Evolutionary conservation across 2,113 vertebrate species (phyloP).

Genomic region (Synodontis membranacea): DNA sequence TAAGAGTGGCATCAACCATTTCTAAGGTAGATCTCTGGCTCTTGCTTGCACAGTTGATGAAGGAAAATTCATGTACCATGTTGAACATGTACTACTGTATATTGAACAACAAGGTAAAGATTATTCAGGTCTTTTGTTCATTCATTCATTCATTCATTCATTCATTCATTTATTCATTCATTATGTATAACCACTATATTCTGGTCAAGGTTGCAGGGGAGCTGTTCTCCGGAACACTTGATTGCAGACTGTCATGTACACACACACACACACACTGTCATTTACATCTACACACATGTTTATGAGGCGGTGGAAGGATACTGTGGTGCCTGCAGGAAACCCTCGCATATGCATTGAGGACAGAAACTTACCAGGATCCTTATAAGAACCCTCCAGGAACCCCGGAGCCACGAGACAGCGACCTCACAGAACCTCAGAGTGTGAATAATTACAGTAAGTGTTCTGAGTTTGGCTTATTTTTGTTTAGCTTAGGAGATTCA

Average conservation of each 20-base stretch:
- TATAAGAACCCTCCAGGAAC: not conserved
- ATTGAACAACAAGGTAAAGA: not conserved
- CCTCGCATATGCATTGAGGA: not conserved
- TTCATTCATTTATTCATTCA: not conserved
- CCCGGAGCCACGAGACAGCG: not conserved
- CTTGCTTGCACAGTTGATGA: not conserved
- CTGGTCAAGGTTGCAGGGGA: not conserved
- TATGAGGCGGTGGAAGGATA: not conserved
- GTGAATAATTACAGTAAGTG: not conserved
- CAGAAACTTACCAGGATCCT: not conserved
- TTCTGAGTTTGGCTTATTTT: not conserved
- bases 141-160: not conserved
- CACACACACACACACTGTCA: not conserved
- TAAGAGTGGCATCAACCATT: not conserved
- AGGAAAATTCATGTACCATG: not conserved
- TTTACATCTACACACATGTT: not conserved
- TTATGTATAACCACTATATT: not conserved
- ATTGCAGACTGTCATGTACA: not conserved
- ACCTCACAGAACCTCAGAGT: no score
- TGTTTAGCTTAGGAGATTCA: not conserved
- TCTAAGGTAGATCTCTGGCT: not conserved
- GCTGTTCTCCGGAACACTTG: not conserved
- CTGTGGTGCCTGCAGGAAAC: not conserved
- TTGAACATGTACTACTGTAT: not conserved
- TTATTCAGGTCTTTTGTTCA: not conserved